Evolutionary conservation across 2,888 invertebrate genomes (phyloP).

Genomic region (Cyclophora albipunctata): DNA sequence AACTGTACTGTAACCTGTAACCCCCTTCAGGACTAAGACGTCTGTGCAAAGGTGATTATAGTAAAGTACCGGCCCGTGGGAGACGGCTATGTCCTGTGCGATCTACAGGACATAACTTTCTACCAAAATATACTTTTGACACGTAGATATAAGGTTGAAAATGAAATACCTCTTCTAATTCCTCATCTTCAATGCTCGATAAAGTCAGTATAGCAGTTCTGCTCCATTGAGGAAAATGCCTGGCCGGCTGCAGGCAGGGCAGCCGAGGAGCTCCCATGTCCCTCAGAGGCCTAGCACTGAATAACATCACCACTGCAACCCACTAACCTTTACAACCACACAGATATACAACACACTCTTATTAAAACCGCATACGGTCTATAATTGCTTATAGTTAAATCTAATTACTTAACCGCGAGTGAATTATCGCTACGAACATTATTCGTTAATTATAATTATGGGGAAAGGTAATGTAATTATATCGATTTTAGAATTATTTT

Average conservation of each 20-base stretch:
- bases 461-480: too few species aligned
- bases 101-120: too few species aligned
- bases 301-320: slow-evolving; percentile 30
- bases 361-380: slow-evolving; percentile 14
- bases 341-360: slow-evolving; percentile 3
- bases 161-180: slow-evolving; percentile 23
- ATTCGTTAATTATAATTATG: too few species aligned
- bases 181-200: slow-evolving; percentile 33
- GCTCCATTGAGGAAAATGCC: slow-evolving; percentile 53
- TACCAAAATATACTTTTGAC: too few species aligned
- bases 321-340: too few species aligned
- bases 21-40: too few species aligned
- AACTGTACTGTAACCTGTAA: too few species aligned
- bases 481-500: too few species aligned
- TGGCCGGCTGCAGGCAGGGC: slow-evolving; percentile 25
- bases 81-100: too few species aligned
- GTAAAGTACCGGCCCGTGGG: too few species aligned
- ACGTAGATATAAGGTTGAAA: too few species aligned
- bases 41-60: too few species aligned
- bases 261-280: slow-evolving; percentile 44
- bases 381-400: not conserved
- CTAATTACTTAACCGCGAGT: slow-evolving; percentile 18
- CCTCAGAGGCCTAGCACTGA: slow-evolving; percentile 28
- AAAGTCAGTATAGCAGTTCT: slow-evolving; percentile 49
- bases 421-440: not conserved